phyloP scores from a whole-genome alignment of 2,113 vertebrate genomes.

The Calyptomena viridis region DNA sequence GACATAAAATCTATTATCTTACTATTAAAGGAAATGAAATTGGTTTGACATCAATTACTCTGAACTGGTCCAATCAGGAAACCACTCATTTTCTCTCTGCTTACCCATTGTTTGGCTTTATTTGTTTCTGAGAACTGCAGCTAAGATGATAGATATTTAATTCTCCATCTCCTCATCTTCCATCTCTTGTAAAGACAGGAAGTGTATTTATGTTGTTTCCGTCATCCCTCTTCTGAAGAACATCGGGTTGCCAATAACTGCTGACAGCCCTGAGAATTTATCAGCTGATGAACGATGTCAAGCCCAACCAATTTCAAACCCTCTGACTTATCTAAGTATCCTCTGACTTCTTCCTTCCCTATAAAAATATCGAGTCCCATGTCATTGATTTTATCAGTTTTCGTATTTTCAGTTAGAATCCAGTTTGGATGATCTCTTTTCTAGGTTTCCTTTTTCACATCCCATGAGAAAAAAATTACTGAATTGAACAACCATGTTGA shows the following conservation, averaged over 20 bases:
- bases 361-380: background rate
- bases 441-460: background rate
- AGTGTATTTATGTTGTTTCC: background rate
- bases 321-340: background rate
- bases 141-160: background rate
- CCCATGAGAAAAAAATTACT: background rate
- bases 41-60: conserved; percentile 35
- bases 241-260: background rate
- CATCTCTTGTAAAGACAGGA: background rate
- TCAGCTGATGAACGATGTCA: background rate
- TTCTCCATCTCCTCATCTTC: background rate
- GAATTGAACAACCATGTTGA: background rate
- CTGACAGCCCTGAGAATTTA: background rate
- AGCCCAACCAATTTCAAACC: background rate
- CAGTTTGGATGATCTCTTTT: background rate
- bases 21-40: background rate
- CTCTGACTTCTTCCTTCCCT: background rate
- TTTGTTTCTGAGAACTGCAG: background rate
- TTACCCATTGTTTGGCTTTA: background rate
- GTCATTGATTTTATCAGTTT: background rate
- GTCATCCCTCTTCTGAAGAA: background rate
- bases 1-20: conserved; percentile 11
- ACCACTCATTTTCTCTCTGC: background rate
- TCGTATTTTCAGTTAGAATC: background rate
- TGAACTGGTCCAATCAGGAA: background rate